Percentiles rank a stretch among this genome's conserved stretches.
Conservation (phyloP, 2,888 invertebrate species). For the Tuberolachnus salignus region DNA sequence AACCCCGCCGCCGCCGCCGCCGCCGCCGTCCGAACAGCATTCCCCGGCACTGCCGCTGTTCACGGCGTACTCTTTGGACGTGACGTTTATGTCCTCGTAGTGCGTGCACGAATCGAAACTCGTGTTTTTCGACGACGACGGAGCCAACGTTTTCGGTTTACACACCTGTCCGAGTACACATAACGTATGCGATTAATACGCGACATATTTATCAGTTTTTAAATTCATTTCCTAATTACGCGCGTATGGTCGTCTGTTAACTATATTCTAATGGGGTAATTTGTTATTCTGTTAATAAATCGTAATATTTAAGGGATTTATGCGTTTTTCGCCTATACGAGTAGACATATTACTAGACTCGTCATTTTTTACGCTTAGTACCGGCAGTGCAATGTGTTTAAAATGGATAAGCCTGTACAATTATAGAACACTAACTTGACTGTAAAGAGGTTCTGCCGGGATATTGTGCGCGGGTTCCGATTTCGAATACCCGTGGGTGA, state of each 20-base stretch:
- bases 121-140: conserved; percentile 6
- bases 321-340: too few relatives aligned
- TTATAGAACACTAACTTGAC: conserved; percentile 50
- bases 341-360: too few relatives aligned
- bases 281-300: too few relatives aligned
- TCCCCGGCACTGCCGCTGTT: conserved; percentile 62
- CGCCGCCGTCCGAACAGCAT: conserved; percentile 70
- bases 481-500: conserved; percentile 59
- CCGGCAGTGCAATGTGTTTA: too few relatives aligned
- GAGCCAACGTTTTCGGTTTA: conserved; percentile 34
- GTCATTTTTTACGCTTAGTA: too few relatives aligned
- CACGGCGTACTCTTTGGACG: conserved; percentile 65
- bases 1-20: conserved; percentile 73
- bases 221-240: too few relatives aligned
- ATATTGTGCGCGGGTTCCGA: conserved; percentile 58
- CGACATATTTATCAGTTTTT: not conserved
- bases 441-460: conserved; percentile 60
- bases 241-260: too few relatives aligned
- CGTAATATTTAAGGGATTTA: too few relatives aligned
- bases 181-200: not conserved
- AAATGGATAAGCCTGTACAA: too few relatives aligned
- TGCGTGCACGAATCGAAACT: conserved; percentile 59
- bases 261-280: too few relatives aligned
- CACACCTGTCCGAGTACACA: conserved; percentile 7
- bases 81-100: conserved; percentile 73